phyloP scores from a whole-genome alignment of 2,113 vertebrate genomes.

The Thalassoma bifasciatum region DNA sequence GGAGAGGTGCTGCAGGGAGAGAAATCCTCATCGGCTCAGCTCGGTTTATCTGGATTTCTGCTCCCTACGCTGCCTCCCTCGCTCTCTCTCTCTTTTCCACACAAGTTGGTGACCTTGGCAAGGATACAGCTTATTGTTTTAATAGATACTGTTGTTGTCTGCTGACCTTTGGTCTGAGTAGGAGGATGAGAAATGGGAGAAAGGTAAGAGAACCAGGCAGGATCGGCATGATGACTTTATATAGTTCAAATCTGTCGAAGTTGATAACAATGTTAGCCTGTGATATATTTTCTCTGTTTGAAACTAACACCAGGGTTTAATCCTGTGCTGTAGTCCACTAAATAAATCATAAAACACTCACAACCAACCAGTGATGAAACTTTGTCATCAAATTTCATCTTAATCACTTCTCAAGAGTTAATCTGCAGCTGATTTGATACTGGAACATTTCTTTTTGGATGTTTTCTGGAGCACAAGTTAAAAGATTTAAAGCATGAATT shows the following conservation, averaged over 20 bases:
- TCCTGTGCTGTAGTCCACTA: neutral
- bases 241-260: conserved; percentile 13
- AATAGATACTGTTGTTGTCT: conserved; percentile 82
- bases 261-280: neutral
- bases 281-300: neutral
- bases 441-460: too few species aligned
- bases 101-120: conserved; percentile 82
- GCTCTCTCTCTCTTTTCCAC: conserved; percentile 17
- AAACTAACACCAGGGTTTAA: neutral
- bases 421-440: too few species aligned
- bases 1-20: conserved; percentile 54
- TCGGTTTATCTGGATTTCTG: conserved; percentile 82
- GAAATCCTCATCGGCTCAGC: conserved; percentile 73
- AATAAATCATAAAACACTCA: neutral
- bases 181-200: conserved; percentile 62
- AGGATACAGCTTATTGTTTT: conserved; percentile 84
- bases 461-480: neutral
- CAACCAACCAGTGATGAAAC: neutral
- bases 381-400: too few species aligned
- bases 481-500: too few species aligned
- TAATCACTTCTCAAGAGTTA: too few species aligned
- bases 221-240: conserved; percentile 21
- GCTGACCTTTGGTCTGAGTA: conserved; percentile 72
- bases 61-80: conserved; percentile 52
- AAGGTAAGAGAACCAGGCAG: conserved; percentile 21